Conservation (phyloP, 2,113 vertebrate genomes). For the Istiophorus platypterus region DNA sequence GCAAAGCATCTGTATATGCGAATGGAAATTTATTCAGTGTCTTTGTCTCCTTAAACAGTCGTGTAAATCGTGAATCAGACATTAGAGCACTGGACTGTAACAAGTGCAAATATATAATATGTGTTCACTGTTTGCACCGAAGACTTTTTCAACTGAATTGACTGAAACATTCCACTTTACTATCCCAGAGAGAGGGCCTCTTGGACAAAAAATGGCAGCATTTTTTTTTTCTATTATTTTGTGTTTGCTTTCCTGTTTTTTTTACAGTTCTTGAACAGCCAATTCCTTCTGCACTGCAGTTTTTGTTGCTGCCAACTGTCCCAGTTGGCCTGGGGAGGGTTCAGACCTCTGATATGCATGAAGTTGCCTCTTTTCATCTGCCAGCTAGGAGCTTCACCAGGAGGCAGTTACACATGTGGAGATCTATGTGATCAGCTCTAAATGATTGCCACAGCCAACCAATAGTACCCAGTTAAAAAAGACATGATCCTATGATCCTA, state of each 20-base stretch:
- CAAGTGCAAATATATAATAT: slow-evolving; percentile 43
- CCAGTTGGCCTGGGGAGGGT: slow-evolving; percentile 3
- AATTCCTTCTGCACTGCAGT: not conserved
- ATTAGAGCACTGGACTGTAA: slow-evolving; percentile 40
- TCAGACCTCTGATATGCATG: not conserved
- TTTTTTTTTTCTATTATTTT: not conserved
- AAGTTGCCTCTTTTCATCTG: slow-evolving; percentile 4
- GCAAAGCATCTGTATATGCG: not conserved
- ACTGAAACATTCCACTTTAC: not conserved
- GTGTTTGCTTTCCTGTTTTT: not conserved
- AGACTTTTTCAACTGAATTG: slow-evolving; percentile 23
- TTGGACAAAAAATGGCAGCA: not conserved
- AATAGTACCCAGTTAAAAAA: slow-evolving; percentile 17
- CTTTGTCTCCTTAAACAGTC: slow-evolving; percentile 62
- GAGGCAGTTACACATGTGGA: slow-evolving; percentile 23
- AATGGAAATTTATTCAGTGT: slow-evolving; percentile 10
- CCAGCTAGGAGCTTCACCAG: not conserved
- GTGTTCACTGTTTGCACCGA: slow-evolving; percentile 9
- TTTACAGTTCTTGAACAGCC: not conserved
- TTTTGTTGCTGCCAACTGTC: slow-evolving; percentile 12
- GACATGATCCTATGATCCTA: slow-evolving; percentile 1
- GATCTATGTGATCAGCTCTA: slow-evolving; percentile 10
- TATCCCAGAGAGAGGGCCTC: not conserved
- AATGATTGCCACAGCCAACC: slow-evolving; percentile 23
- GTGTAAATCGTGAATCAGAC: slow-evolving; percentile 58